Evolutionary conservation across 30 jellyfish, hydroid and myxozoan species (phyloP).

Genomic region (Pelagia noctiluca): DNA sequence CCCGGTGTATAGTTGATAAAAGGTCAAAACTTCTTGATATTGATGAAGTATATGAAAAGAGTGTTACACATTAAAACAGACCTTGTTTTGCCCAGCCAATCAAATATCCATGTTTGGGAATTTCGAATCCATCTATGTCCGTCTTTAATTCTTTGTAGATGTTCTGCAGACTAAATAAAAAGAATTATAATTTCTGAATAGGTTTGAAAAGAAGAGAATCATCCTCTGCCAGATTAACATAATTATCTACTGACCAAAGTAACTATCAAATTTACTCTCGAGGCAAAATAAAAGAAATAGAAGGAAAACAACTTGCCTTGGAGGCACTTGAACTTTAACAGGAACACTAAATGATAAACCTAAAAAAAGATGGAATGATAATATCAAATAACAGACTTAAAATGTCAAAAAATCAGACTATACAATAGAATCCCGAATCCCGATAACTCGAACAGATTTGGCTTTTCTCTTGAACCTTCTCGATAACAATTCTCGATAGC

Average conservation of each 20-base stretch:
- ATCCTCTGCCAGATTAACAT: too few species aligned
- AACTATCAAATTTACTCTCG: not conserved
- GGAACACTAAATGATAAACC: constrained; percentile 98
- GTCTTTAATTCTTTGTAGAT: constrained; percentile 88
- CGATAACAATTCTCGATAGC: too few species aligned
- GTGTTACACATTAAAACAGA: too few species aligned
- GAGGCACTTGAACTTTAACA: constrained; percentile 92
- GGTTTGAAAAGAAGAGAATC: not conserved
- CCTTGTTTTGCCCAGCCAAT: constrained; percentile 99
- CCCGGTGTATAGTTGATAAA: too few species aligned
- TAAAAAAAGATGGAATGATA: constrained; percentile 16
- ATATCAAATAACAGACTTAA: too few species aligned
- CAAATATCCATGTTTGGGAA: constrained; percentile 94
- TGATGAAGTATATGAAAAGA: too few species aligned
- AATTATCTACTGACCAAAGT: not conserved
- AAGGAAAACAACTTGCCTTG: constrained; percentile 75
- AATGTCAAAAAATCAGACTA: too few species aligned
- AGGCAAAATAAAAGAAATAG: not conserved
- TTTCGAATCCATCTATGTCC: constrained; percentile 91
- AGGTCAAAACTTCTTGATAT: too few species aligned
- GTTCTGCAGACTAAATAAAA: constrained; percentile 78
- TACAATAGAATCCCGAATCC: too few species aligned
- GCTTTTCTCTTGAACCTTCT: too few species aligned
- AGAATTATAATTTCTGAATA: not conserved
- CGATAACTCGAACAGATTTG: too few species aligned